Percentiles rank a stretch among this genome's conserved stretches.
These are phyloP conservation scores for Pantala flavescens DNA, from an alignment of 1,140 invertebrate species.

Conservation along the genomic window DNA sequence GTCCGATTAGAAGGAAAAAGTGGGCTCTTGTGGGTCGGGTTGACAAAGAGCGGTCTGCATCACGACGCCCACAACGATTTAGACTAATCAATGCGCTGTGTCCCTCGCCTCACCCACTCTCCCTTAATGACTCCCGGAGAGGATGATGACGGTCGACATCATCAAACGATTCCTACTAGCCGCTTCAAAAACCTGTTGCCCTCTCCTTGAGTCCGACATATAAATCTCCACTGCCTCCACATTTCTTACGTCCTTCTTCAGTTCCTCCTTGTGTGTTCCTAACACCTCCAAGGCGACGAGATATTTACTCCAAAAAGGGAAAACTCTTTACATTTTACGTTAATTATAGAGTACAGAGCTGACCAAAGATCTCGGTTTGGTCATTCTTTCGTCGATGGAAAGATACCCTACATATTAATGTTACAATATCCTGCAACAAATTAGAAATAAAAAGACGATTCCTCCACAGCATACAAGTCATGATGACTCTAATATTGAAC, in stretches of 20 bases:
- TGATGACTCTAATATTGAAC: too few relatives aligned
- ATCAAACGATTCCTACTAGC: not conserved
- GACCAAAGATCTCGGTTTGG: too few relatives aligned
- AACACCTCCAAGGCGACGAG: not conserved
- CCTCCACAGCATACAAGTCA: too few relatives aligned
- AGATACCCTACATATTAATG: too few relatives aligned
- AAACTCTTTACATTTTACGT: too few relatives aligned
- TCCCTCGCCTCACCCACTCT: not conserved
- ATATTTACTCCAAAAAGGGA: too few relatives aligned
- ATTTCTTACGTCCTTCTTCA: not conserved
- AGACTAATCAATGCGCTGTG: not conserved
- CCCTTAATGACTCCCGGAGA: not conserved
- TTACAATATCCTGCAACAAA: too few relatives aligned
- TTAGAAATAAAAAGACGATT: too few relatives aligned
- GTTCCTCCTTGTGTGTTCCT: not conserved
- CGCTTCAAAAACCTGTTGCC: constrained; percentile 4
- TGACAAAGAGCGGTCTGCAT: not conserved
- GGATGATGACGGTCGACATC: not conserved
- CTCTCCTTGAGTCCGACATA: not conserved
- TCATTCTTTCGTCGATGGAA: too few relatives aligned
- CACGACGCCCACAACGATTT: not conserved
- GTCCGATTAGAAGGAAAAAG: too few relatives aligned
- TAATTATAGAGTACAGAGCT: too few relatives aligned
- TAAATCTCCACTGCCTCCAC: not conserved
- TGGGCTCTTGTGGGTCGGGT: not conserved